Evolutionary conservation across 2,113 vertebrate genomes (phyloP), one percentile per base, ranked within the genome.

Genomic region (Triplophysa tibetana): DNA sequence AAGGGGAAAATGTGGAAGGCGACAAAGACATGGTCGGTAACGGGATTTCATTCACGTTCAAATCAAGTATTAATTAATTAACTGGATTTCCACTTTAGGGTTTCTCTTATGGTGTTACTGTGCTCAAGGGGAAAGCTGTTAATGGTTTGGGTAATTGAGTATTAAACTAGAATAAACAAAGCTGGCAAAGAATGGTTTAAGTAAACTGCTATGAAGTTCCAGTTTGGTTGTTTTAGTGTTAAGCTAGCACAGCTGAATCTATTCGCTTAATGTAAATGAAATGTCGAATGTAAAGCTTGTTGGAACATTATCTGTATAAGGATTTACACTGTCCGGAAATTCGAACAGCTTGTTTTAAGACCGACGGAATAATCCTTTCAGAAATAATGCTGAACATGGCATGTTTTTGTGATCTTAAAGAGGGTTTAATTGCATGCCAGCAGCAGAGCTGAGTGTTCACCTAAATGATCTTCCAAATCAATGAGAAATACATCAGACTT

Each of bases 61-160:
- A 85, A 89, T 90, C 83, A 89, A 86, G 81, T 82, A 87, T 90
- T 90, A 87, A 91, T 90, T 91, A 89, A 82, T 83, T 83, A 43
- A 60, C 82, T 75, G 81, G 21, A 80, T 81, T 81, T 82, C 62
- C 65, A 70, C 79, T 72, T 74, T 84, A 86, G 86, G 66, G 81
- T 69, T 74, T 81, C 62, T 19, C 82, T 79, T 72, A 48, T 82
- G 64, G 74, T 70, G 72, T 66, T 78, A 82, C 19, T 48, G 52
- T 78, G 66, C 64, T 82, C 70, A 63, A 79, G 70, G 70, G 70
- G 69, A 75, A 82, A 68, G 76, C 76, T 75, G 76, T 62, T 69
- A 56, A 63, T 79, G 50, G 76, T 79, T 63, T 41, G 41, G 72
- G 54, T 82, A 68, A 75, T 79, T 75, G 69, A 66, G 58, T 43